Conservation (phyloP, 1,140 invertebrate genomes). For the Papilio xuthus region DNA sequence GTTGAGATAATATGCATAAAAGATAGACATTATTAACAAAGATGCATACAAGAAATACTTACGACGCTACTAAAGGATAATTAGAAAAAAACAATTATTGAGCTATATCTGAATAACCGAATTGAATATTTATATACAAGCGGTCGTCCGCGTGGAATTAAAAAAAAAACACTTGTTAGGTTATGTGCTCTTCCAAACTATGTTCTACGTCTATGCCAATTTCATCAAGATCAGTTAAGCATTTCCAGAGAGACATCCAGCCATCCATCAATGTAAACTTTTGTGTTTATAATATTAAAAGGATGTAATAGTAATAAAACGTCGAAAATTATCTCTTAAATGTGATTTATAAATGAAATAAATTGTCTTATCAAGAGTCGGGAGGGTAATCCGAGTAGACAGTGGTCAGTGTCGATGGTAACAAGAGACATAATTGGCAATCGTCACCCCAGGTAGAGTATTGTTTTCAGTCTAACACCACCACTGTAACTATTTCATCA, state of each 20-base stretch:
- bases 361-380: slow-evolving; percentile 33
- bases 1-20: slow-evolving; percentile 26
- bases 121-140: too few species aligned
- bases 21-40: slow-evolving; percentile 22
- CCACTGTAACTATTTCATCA: slow-evolving; percentile 6
- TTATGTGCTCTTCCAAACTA: too few species aligned
- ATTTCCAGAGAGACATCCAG: too few species aligned
- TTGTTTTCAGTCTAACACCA: slow-evolving; percentile 43
- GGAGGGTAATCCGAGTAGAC: slow-evolving; percentile 44
- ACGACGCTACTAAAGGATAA: neutral
- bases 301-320: too few species aligned
- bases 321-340: too few species aligned
- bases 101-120: neutral
- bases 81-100: neutral
- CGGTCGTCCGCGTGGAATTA: too few species aligned
- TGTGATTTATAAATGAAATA: slow-evolving; percentile 6
- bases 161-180: too few species aligned
- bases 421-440: slow-evolving; percentile 74
- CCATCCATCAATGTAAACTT: too few species aligned
- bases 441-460: slow-evolving; percentile 63
- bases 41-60: neutral
- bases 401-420: slow-evolving; percentile 60
- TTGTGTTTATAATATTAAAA: too few species aligned
- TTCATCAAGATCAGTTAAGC: too few species aligned
- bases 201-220: too few species aligned